Conservation (phyloP, 2,113 vertebrate species). For the Mustela nigripes region DNA sequence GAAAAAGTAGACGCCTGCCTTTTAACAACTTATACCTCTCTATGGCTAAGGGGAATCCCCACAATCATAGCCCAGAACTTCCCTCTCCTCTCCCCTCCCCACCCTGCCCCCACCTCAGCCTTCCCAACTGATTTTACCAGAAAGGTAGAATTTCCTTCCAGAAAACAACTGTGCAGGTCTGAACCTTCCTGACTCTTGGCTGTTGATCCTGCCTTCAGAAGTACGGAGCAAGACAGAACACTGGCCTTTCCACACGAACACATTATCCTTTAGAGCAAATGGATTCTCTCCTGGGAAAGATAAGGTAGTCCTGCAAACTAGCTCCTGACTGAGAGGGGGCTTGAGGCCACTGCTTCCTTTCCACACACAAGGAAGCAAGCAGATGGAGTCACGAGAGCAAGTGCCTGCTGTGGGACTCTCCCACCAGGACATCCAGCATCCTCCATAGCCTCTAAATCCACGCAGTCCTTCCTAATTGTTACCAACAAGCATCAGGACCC, state of each 20-base stretch:
- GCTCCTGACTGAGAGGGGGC: not conserved
- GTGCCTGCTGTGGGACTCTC: not conserved
- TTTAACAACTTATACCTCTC: not conserved
- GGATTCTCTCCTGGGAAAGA: not conserved
- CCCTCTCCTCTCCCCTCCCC: not conserved
- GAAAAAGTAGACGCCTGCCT: not conserved
- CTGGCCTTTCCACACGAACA: not conserved
- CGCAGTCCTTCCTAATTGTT: not conserved
- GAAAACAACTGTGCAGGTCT: not conserved
- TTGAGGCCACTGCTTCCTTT: not conserved
- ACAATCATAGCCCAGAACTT: not conserved
- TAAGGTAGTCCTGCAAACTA: not conserved
- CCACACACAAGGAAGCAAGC: not conserved
- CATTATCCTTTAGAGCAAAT: not conserved
- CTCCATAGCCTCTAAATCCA: not conserved
- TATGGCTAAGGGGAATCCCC: not conserved
- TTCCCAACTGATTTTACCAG: not conserved
- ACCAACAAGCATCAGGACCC: not conserved
- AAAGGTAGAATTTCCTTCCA: not conserved
- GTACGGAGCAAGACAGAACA: fast-evolving
- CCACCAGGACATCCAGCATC: too few relatives aligned
- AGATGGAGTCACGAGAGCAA: not conserved
- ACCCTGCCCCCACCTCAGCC: not conserved
- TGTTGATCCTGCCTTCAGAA: not conserved
- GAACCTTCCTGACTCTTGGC: not conserved